Evolutionary conservation across 2,888 invertebrate species (phyloP).

Genomic region (Operophtera brumata): DNA sequence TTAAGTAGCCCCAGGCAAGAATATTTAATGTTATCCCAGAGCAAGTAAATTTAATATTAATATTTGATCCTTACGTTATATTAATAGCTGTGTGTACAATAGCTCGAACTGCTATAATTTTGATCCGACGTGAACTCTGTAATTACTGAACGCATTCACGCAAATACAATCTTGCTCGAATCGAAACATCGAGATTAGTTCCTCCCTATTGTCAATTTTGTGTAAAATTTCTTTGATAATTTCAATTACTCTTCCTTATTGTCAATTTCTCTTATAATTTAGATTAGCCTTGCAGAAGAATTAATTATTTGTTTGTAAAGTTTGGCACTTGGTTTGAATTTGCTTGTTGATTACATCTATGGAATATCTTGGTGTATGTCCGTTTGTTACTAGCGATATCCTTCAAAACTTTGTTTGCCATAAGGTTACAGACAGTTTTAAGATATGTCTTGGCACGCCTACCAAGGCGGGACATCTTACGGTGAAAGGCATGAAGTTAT

Average conservation of each 20-base stretch:
- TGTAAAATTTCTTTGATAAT: constrained; percentile 15
- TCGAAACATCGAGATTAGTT: constrained; percentile 19
- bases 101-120: background rate
- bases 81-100: background rate
- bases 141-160: constrained; percentile 5
- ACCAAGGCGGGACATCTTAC: too few relatives aligned
- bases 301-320: constrained; percentile 40
- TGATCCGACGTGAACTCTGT: constrained; percentile 2
- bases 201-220: constrained; percentile 12
- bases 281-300: too few relatives aligned
- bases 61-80: too few relatives aligned
- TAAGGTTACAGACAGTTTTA: constrained; percentile 4
- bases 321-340: constrained; percentile 31
- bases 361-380: too few relatives aligned
- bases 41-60: too few relatives aligned
- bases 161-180: constrained; percentile 16
- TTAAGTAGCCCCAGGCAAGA: too few relatives aligned
- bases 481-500: too few relatives aligned
- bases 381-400: too few relatives aligned
- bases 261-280: too few relatives aligned
- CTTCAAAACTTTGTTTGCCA: constrained; percentile 30
- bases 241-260: constrained; percentile 11
- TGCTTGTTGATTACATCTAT: constrained; percentile 2
- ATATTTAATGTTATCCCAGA: too few relatives aligned
- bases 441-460: too few relatives aligned